Conservation (phyloP, 1,140 invertebrate genomes). For the Neocloeon triangulifer region DNA sequence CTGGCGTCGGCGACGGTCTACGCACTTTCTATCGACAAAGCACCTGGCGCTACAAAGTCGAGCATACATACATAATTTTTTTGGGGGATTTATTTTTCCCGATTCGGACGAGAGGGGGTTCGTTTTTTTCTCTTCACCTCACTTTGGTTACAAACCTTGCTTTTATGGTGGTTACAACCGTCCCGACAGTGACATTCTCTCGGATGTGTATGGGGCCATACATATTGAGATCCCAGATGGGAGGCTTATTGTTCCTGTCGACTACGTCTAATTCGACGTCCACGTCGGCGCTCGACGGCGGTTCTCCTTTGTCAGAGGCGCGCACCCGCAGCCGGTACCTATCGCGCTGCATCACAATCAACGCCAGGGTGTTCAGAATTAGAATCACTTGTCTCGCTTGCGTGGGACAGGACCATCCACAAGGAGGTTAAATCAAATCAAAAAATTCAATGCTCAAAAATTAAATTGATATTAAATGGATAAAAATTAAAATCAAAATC, state of each 20-base stretch:
- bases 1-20: too few species aligned
- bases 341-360: slow-evolving; percentile 76
- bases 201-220: slow-evolving; percentile 90
- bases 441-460: too few species aligned
- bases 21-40: neutral
- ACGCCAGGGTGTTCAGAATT: too few species aligned
- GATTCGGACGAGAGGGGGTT: too few species aligned
- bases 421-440: too few species aligned
- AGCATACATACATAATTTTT: too few species aligned
- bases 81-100: too few species aligned
- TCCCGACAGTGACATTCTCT: slow-evolving; percentile 95
- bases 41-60: too few species aligned
- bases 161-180: slow-evolving; percentile 87
- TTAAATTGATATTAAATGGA: too few species aligned
- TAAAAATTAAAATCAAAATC: too few species aligned
- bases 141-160: slow-evolving; percentile 74
- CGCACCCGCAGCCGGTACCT: slow-evolving; percentile 82
- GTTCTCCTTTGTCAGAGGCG: slow-evolving; percentile 70
- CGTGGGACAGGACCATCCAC: too few species aligned
- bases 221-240: slow-evolving; percentile 76
- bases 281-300: slow-evolving; percentile 69
- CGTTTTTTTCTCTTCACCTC: neutral
- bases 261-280: slow-evolving; percentile 93
- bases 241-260: slow-evolving; percentile 93
- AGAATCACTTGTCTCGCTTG: too few species aligned